These are phyloP conservation scores for Polyodon spathula DNA, from an alignment of 2,113 vertebrate species.

Conservation along the genomic window DNA sequence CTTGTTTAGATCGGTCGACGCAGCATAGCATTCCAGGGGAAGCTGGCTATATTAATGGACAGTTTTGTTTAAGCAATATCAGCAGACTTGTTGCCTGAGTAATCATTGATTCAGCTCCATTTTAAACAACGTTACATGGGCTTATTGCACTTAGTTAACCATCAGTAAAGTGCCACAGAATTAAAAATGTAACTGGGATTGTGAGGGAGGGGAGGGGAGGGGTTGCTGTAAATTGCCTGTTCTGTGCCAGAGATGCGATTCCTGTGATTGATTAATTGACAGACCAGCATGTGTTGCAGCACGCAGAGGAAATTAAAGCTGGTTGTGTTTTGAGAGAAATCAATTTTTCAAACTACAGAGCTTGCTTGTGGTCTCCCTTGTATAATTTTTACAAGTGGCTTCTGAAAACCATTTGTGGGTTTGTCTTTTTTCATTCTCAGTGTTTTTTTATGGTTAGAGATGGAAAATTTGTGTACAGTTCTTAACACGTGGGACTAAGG, in stretches of 20 bases:
- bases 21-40: no score
- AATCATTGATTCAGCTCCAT: not conserved
- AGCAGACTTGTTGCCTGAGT: not conserved
- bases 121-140: not conserved
- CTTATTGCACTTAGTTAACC: not conserved
- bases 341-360: constrained; percentile 18
- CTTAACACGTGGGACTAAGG: no score
- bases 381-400: no score
- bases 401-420: no score
- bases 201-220: not conserved
- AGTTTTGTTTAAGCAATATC: no score
- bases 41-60: no score
- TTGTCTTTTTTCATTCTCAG: no score
- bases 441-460: no score
- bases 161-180: not conserved
- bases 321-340: constrained; percentile 16
- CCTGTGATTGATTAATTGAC: constrained; percentile 22
- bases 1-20: no score
- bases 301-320: constrained; percentile 22
- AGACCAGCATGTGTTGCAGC: not conserved
- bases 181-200: not conserved
- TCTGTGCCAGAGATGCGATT: constrained; percentile 16
- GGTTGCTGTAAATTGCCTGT: constrained; percentile 12
- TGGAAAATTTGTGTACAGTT: no score
- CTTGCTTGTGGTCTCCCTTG: not conserved